Evolutionary conservation across 2,797 vertebrate species (phyloP), one percentile per base, ranked within the genome.

Genomic region (Cryptoblepharus egeriae): DNA sequence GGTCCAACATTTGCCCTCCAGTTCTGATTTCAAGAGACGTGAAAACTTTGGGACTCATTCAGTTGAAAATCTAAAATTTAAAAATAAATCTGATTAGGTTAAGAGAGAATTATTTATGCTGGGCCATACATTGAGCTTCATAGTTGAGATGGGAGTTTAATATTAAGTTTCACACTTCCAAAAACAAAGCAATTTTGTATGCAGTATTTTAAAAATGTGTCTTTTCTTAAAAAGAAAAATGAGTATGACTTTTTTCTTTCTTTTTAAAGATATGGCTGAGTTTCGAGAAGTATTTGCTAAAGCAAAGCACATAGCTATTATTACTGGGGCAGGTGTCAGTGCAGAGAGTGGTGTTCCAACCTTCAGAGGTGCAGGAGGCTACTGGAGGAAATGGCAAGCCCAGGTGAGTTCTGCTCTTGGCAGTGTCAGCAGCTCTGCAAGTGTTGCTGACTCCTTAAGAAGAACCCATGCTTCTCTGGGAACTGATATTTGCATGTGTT

Each of bases 301-400:
- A 90, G 97, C 98, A 5, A 98, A 97, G 89, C 98, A 97, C 83
- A 97, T 99, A 30, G 97, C 96, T 24, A 93, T 99, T 87, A 96
- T 99, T 91, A 99, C 98, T 0, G 98, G 98, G 8, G 98, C 98
- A 0, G 98, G 98, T 0, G 96, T 99, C 39, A 98, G 97, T 3
- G 97, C 97, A 0, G 98, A 99, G 93, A 99, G 98, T 0, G 98
- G 98, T 0, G 95, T 99, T 0, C 98, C 98, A 0, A 98, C 98
- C 24, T 99, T 99, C 95, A 94, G 97, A 91, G 98, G 97, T 75
- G 93, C 97, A 1, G 96, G 97, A 37, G 98, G 98, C 39, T 97
- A 96, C 77, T 99, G 98, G 98, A 97, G 98, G 72, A 98, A 96
- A 90, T 99, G 98, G 98, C 96, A 96, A 85, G 96, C 98, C 26